Conservation (phyloP, 2,113 vertebrate species). For the Hydrolagus affinis region DNA sequence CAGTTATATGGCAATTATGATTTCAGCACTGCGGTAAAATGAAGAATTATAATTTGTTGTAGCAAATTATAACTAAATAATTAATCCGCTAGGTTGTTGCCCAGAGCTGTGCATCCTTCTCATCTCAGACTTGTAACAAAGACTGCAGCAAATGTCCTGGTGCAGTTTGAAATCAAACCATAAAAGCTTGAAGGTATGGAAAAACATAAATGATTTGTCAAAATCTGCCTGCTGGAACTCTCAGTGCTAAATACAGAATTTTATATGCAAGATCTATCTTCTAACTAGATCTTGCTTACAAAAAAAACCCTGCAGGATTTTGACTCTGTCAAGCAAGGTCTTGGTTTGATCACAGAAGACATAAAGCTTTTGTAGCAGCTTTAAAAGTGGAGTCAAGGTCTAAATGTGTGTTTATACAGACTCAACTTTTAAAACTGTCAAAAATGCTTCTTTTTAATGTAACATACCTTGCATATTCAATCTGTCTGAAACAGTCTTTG, state of each 20-base stretch:
- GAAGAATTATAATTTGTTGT: neutral
- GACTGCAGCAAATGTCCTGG: neutral
- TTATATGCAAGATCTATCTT: neutral
- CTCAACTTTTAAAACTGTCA: neutral
- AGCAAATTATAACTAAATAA: slow-evolving; percentile 12
- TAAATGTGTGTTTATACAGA: neutral
- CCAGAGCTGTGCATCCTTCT: neutral
- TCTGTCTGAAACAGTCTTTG: neutral
- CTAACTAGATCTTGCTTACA: neutral
- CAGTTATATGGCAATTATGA: neutral
- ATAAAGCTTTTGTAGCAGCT: neutral
- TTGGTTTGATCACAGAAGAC: neutral
- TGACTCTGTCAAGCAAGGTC: neutral
- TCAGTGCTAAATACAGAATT: neutral
- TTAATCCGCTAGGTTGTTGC: slow-evolving; percentile 3
- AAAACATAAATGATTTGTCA: neutral
- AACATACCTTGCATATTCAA: neutral
- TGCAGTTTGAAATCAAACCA: neutral
- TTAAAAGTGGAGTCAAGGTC: neutral
- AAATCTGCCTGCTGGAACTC: neutral
- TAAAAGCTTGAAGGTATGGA: neutral
- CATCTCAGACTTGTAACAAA: neutral
- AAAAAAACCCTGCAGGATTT: neutral
- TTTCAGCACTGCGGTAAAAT: neutral
- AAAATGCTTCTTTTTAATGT: too few species aligned